phyloP scores from a whole-genome alignment of 2,888 invertebrate genomes.

The Monoplex corrugatus region DNA sequence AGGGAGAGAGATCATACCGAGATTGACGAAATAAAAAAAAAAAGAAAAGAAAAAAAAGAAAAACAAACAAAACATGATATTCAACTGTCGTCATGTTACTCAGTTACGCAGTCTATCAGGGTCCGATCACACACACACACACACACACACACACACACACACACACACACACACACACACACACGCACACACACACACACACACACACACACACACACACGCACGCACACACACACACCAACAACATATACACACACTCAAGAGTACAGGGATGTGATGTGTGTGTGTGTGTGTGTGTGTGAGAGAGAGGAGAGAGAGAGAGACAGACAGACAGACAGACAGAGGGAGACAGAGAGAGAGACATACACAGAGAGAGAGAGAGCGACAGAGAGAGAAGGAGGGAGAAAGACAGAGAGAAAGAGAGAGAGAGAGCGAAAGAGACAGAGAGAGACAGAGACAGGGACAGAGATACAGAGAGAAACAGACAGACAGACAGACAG shows the following conservation, averaged over 20 bases:
- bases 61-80: too few species aligned
- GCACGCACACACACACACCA: background rate
- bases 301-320: too few species aligned
- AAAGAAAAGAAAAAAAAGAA: too few species aligned
- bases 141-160: background rate
- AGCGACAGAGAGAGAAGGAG: background rate
- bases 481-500: background rate
- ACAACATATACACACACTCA: background rate
- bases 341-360: too few species aligned
- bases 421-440: too few species aligned
- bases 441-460: background rate
- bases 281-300: background rate
- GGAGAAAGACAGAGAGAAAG: background rate
- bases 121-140: background rate
- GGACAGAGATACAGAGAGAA: too few species aligned
- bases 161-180: slow-evolving; percentile 2
- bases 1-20: too few species aligned
- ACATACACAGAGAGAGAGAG: too few species aligned
- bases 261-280: background rate
- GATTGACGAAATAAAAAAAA: too few species aligned
- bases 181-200: background rate
- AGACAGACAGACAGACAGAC: too few species aligned
- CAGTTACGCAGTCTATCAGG: background rate
- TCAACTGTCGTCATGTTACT: too few species aligned
- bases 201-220: background rate